A percentile compares a stretch with the other conserved stretches of the same genome.
Conservation (phyloP, 2,113 vertebrate genomes). For the Amblyopsis rosae region DNA sequence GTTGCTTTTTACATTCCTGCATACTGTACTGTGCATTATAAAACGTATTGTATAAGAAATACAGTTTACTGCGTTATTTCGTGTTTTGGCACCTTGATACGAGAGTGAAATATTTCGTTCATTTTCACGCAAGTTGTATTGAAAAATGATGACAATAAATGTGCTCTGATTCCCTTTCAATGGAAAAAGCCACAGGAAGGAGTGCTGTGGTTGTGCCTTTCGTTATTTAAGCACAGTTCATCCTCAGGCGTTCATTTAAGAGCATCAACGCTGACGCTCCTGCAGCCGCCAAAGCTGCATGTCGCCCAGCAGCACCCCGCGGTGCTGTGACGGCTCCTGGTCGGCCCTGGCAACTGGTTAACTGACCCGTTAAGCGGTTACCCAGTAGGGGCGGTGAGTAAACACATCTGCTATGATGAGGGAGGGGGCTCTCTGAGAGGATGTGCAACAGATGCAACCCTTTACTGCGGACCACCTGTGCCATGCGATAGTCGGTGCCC, state of each 20-base stretch:
- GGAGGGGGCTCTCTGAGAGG: slow-evolving; percentile 70
- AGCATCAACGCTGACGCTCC: neutral
- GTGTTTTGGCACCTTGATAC: too few relatives aligned
- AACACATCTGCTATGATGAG: slow-evolving; percentile 87
- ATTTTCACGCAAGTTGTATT: too few relatives aligned
- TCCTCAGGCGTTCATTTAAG: neutral
- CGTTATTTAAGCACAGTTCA: too few relatives aligned
- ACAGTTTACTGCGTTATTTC: too few relatives aligned
- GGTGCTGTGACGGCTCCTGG: slow-evolving; percentile 83
- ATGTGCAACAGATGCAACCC: slow-evolving; percentile 88
- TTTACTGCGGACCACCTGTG: slow-evolving; percentile 79
- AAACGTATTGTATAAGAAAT: too few relatives aligned
- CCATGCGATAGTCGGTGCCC: slow-evolving; percentile 50
- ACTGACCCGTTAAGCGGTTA: slow-evolving; percentile 89
- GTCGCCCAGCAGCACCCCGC: slow-evolving; percentile 64
- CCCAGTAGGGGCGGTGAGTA: slow-evolving; percentile 81
- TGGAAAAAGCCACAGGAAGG: too few relatives aligned
- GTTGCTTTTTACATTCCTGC: too few relatives aligned
- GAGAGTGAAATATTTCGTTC: too few relatives aligned
- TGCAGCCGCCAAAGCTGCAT: slow-evolving; percentile 9
- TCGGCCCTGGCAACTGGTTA: slow-evolving; percentile 84
- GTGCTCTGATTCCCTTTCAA: too few relatives aligned
- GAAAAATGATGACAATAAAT: too few relatives aligned
- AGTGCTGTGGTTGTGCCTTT: too few relatives aligned
- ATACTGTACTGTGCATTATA: too few relatives aligned